These are phyloP conservation scores for Uromys caudimaculatus DNA, from an alignment of 2,797 vertebrate genomes.

Conservation along the genomic window DNA sequence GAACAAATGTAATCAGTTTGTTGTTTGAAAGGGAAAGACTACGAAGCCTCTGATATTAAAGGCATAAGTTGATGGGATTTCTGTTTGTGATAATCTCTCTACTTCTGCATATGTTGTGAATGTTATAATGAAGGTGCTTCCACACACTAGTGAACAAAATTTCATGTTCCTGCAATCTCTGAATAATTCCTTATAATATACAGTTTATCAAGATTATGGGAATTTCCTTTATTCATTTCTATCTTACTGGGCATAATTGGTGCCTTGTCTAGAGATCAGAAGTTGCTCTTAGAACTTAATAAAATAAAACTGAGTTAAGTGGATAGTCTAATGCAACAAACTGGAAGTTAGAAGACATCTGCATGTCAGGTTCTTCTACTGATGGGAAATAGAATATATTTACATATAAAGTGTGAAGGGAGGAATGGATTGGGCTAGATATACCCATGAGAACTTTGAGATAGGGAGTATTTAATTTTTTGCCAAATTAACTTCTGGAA, in stretches of 20 bases:
- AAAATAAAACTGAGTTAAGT: background rate
- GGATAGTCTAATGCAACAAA: background rate
- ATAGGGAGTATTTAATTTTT: background rate
- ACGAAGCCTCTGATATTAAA: background rate
- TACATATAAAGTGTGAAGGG: background rate
- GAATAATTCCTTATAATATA: background rate
- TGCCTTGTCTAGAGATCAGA: background rate
- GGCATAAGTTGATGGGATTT: background rate
- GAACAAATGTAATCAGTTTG: background rate
- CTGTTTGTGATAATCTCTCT: background rate
- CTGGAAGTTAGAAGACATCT: background rate
- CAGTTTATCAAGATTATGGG: conserved; percentile 2
- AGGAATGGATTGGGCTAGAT: background rate
- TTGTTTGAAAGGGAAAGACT: background rate
- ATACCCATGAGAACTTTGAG: background rate
- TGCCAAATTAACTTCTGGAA: background rate
- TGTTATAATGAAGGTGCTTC: background rate
- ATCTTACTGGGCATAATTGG: background rate
- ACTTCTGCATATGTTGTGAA: background rate
- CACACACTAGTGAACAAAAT: background rate
- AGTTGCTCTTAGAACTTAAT: background rate
- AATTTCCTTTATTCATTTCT: background rate
- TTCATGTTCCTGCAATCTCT: background rate
- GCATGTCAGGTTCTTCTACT: background rate
- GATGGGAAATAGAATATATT: background rate